Evolutionary conservation across 2,113 vertebrate genomes (phyloP), one percentile per base, ranked within the genome.

Genomic region (Forbesichthys agassizii): DNA sequence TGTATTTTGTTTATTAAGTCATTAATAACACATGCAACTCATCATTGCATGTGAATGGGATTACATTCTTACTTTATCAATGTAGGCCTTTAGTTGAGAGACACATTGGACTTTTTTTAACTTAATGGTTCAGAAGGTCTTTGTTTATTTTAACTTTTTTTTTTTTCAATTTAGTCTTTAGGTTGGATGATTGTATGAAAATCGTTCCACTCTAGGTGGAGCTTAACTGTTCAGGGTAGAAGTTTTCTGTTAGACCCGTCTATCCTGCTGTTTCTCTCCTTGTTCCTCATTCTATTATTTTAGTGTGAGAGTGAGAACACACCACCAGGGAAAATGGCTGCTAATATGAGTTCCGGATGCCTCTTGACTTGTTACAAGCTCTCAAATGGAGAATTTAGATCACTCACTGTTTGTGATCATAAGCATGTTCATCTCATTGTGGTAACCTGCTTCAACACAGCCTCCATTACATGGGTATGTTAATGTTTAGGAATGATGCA

Each of bases 1-100:
- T 68, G 62, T 74, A 14, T 10, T 13, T 57, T 42, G 16, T 36
- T 69, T 75, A 75, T 5, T 16, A 5, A 3, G 20, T 27, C 56
- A n/a, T n/a, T n/a, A n/a, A n/a, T n/a, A n/a, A n/a, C n/a, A n/a
- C n/a, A n/a, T n/a, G n/a, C n/a, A n/a, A n/a, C n/a, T 74, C 69
- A 48, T 79, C 80, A 78, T 75, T 84, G 10, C 33, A 63, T 81
- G 74, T 77, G 69, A 88, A 88, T 82, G 47, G 80, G 89, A 91
- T 92, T 92, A 92, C 73, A 84, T 85, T 86, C 76, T 83, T 88
- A 61, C 68, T 86, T 74, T 82, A 65, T 85, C 82, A 71, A 81
- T 88, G 83, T 78, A 7, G 60, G 71, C 82, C 78, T 82, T 78
- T 73, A 59, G 90, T 27, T 27, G 27, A 27, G 20, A 20, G 2